Conservation (phyloP, 2,113 vertebrate genomes). For the mouse (Mus musculus) region DNA sequence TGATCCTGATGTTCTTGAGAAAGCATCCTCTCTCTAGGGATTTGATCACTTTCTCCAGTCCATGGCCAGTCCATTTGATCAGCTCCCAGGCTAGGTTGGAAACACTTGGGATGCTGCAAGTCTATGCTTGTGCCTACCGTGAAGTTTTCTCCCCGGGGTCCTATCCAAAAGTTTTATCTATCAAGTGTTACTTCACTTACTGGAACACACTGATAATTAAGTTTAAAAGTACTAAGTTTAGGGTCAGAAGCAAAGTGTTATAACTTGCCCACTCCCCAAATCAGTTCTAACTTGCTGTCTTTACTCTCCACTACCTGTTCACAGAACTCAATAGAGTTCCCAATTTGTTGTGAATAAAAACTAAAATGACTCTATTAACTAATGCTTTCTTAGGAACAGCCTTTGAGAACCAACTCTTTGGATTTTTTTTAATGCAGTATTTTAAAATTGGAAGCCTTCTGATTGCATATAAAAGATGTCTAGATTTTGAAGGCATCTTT, state of each 20-base stretch:
- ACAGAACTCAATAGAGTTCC: constrained; percentile 67
- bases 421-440: constrained; percentile 21
- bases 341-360: constrained; percentile 39
- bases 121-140: background rate
- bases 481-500: constrained; percentile 40
- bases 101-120: background rate
- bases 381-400: constrained; percentile 63
- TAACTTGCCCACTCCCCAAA: background rate
- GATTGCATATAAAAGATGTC: constrained; percentile 47
- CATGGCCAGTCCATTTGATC: background rate
- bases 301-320: constrained; percentile 55
- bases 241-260: constrained; percentile 59
- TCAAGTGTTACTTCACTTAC: constrained; percentile 65
- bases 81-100: background rate
- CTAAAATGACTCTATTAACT: constrained; percentile 55
- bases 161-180: constrained; percentile 65
- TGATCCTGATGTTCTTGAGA: background rate
- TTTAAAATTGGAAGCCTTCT: constrained; percentile 59
- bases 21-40: background rate
- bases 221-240: constrained; percentile 63
- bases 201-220: constrained; percentile 69
- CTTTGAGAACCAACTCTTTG: constrained; percentile 65
- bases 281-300: background rate
- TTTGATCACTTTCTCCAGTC: background rate
- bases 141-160: constrained; percentile 32